These are phyloP conservation scores for Melanogrammus aeglefinus DNA, from an alignment of 2,797 vertebrate species.

Conservation along the genomic window DNA sequence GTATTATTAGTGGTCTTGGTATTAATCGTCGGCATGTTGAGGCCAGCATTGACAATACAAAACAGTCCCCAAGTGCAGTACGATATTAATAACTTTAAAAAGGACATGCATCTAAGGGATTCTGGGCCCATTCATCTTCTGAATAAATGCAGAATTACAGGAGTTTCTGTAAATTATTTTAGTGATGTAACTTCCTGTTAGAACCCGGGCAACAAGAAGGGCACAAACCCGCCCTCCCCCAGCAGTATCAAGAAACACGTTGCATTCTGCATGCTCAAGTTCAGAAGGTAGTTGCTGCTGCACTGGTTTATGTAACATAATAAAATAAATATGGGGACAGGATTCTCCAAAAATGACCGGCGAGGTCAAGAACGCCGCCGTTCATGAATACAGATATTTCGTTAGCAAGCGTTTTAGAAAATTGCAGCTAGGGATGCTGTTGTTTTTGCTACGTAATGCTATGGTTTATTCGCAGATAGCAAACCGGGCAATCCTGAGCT, in stretches of 20 bases:
- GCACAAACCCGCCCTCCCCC: background rate
- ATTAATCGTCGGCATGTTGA: background rate
- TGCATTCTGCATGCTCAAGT: background rate
- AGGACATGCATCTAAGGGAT: background rate
- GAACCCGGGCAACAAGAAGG: background rate
- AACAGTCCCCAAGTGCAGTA: background rate
- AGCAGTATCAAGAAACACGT: background rate
- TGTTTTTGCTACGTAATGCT: background rate
- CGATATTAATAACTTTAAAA: background rate
- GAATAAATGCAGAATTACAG: background rate
- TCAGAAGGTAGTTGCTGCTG: background rate
- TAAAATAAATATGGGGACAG: background rate
- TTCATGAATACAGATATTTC: background rate
- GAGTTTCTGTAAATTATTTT: background rate
- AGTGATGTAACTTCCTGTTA: background rate
- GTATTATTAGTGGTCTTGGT: too few species aligned
- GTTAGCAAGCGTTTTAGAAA: background rate
- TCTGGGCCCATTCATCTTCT: background rate
- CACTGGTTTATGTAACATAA: background rate
- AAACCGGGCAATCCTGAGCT: slow-evolving; percentile 10
- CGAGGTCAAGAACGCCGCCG: background rate
- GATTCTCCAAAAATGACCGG: background rate
- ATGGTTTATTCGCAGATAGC: background rate
- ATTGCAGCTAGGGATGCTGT: background rate
- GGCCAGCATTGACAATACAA: background rate